Percentiles rank a stretch among this genome's conserved stretches.
These are phyloP conservation scores for Geococcyx californianus DNA, from an alignment of 2,113 vertebrate genomes.

Conservation along the genomic window DNA sequence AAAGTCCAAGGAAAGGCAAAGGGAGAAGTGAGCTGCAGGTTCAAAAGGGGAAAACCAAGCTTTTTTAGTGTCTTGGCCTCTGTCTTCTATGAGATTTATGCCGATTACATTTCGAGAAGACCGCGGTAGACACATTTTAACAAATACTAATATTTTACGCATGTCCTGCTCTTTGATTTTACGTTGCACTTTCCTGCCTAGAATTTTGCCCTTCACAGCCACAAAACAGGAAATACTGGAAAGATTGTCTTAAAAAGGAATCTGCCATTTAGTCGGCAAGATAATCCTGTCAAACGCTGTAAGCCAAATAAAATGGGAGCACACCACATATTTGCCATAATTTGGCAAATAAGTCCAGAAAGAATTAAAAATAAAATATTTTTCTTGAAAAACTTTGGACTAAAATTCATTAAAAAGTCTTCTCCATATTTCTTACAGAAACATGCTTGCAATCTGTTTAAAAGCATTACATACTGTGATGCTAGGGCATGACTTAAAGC, in stretches of 20 bases:
- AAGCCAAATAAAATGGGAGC: neutral
- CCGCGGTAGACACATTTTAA: neutral
- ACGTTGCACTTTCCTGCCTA: neutral
- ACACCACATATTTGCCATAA: neutral
- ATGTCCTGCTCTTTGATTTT: neutral
- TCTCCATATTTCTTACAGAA: neutral
- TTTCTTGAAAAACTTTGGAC: neutral
- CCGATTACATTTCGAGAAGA: neutral
- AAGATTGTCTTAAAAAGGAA: neutral
- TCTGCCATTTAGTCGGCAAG: neutral
- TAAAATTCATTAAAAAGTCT: neutral
- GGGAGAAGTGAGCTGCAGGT: neutral
- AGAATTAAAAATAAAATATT: neutral
- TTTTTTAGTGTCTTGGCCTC: neutral
- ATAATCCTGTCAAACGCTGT: neutral
- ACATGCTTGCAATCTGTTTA: neutral
- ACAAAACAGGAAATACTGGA: neutral
- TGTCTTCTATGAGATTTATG: neutral
- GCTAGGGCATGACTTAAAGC: neutral
- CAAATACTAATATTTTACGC: neutral
- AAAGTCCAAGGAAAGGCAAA: neutral
- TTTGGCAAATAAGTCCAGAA: neutral
- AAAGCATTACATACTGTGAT: neutral
- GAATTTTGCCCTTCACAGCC: neutral
- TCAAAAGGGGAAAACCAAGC: accelerated